A percentile compares a stretch with the other conserved stretches of the same genome.
phyloP scores from a whole-genome alignment of 2,888 invertebrate species.

The Allacma fusca region DNA sequence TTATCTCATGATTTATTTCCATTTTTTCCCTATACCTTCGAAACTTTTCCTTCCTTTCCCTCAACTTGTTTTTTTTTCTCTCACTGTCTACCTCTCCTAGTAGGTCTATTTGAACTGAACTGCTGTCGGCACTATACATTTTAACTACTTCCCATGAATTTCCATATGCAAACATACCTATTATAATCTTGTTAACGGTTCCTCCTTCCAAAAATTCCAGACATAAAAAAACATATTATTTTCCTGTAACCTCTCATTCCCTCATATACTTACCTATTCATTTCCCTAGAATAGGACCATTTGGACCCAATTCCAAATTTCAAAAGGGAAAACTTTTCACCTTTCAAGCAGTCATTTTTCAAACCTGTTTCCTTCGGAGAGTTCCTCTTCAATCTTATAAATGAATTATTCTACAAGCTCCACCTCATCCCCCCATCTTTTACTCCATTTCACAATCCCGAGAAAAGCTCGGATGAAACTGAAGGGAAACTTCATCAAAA shows the following conservation, averaged over 20 bases:
- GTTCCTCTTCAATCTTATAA: too few relatives aligned
- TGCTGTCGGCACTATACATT: not conserved
- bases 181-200: not conserved
- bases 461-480: too few relatives aligned
- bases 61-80: not conserved
- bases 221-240: not conserved
- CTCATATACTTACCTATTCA: too few relatives aligned
- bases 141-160: not conserved
- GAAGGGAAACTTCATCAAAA: too few relatives aligned
- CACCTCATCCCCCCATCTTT: too few relatives aligned
- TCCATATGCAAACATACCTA: not conserved
- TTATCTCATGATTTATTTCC: constrained; percentile 12
- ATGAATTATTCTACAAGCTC: too few relatives aligned
- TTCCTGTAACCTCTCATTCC: not conserved
- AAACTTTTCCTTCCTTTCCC: constrained; percentile 18
- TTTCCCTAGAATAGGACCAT: too few relatives aligned
- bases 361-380: too few relatives aligned
- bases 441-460: too few relatives aligned
- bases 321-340: too few relatives aligned
- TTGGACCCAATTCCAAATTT: too few relatives aligned
- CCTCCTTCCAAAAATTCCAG: not conserved
- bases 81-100: not conserved
- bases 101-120: not conserved
- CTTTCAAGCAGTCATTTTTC: too few relatives aligned
- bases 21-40: not conserved